Evolutionary conservation across 2,888 invertebrate species (phyloP), one percentile per base, ranked within the genome.

Genomic region (Cosmia trapezina): DNA sequence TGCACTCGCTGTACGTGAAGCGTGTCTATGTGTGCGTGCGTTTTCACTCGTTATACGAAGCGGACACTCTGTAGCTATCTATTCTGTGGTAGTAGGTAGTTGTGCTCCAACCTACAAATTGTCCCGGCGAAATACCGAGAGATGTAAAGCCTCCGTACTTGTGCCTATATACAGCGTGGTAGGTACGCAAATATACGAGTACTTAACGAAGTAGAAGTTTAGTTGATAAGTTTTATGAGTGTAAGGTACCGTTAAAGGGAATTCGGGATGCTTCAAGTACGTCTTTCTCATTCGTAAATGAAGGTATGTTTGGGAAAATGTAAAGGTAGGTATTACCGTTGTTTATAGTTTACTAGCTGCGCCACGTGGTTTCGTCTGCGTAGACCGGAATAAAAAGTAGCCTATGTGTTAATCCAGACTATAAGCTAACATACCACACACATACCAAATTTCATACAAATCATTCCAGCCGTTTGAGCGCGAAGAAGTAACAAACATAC

Each of bases 141-240:
- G 41, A 64, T 56, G 57, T 72, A 64, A 72, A 69, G 51, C 65
- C 54, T 43, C 59, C 37, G 28, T 45, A 22, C 17, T 61, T 57
- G 17, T 22, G 49, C 54, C 49, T 66, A 41, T 28, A 28, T 22
- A 75, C 33, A 53, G 33, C 28, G 45, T 17, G 17, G 53, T 68
- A 70, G 49, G 57, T 66, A 76, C 51, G 80, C 66, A 80, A 75
- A 75, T 75, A 57, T 68, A 28, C 28, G 28, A 28, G 28, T 28
- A 77, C 53, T 28, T 74, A 78, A 74, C 63, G 66, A 78, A 72
- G 56, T 63, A 66, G 60, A 81, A 74, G 70, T 69, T 78, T 70
- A 45, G 14, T 80, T 76, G 51, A 66, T 72, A 76, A 59, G 63
- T 76, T 70, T 80, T 80, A 74, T 78, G 60, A n/a, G 70, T 54